A percentile compares a stretch with the other conserved stretches of the same genome.
phyloP scores from a whole-genome alignment of 2,888 invertebrate species.

The Eledona agricola region DNA sequence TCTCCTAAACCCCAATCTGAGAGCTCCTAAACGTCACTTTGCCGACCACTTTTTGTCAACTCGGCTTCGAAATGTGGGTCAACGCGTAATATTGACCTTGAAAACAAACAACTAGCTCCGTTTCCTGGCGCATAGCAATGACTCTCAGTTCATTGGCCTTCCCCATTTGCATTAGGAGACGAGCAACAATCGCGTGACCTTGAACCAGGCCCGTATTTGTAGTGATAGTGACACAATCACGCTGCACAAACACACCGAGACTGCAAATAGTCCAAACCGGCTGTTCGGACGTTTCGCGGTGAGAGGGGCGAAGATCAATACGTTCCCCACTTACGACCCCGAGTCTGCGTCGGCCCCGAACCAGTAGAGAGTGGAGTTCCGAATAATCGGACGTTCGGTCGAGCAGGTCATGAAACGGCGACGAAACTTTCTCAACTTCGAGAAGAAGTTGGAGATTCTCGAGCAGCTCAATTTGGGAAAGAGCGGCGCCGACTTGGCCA shows the following conservation, averaged over 20 bases:
- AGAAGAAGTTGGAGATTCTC: conserved; percentile 25
- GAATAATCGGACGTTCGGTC: conserved; percentile 16
- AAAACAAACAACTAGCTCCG: conserved; percentile 23
- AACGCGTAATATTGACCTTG: conserved; percentile 24
- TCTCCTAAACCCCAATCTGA: too few species aligned
- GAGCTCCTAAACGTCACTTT: too few species aligned
- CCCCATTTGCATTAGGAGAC: conserved; percentile 22
- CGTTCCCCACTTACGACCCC: conserved; percentile 36
- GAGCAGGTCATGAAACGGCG: conserved; percentile 19
- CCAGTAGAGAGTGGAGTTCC: conserved; percentile 5
- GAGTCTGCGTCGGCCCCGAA: conserved; percentile 11
- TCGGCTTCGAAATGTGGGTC: conserved; percentile 22
- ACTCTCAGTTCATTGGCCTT: conserved; percentile 16
- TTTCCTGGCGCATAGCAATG: conserved; percentile 17
- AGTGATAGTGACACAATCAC: conserved; percentile 29
- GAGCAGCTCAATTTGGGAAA: conserved; percentile 22
- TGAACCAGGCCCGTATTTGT: conserved; percentile 21
- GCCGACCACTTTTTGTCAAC: conserved; percentile 13
- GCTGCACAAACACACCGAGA: conserved; percentile 23
- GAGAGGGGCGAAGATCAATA: too few species aligned
- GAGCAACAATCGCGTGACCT: conserved; percentile 16
- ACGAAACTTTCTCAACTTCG: conserved; percentile 14
- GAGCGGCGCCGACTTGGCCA: conserved; percentile 18
- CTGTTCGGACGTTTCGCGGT: conserved; percentile 31
- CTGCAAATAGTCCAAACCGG: conserved; percentile 30